Evolutionary conservation across 1,140 invertebrate species (phyloP), one percentile per base, ranked within the genome.

Genomic region (Danaus melanippus): DNA sequence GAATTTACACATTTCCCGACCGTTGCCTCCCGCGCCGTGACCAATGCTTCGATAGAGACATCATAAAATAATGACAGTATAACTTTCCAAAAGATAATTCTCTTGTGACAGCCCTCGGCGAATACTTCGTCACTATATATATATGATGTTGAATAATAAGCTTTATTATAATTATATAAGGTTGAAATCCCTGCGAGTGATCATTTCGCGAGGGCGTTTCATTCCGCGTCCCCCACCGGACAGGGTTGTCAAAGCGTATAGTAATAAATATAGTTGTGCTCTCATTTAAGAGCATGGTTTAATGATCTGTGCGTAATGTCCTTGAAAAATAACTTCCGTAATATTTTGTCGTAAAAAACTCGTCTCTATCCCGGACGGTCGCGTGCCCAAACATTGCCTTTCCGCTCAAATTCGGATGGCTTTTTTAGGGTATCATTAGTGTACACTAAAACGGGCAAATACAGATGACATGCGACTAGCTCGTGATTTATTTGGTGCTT

Each of bases 11-110:
- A 65, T 69, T 67, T 70, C 65, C 64, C 58, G 62, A 12, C 50
- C 66, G 61, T 46, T 64, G 66, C 62, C 50, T 67, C 71, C 66
- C 53, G 64, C 66, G 71, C 60, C 72, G 69, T 69, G 74, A 61
- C 79, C 69, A 67, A 76, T 71, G 55, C 60, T 53, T 56, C 71
- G 71, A 80, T 81, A 73, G 76, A 81, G 76, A 79, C 66, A 61
- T 84, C 80, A 79, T 81, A 84, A 81, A 79, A 76, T 81, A 79
- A 84, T 81, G 68, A 78, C 74, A 66, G 61, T 69, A 71, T 64
- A 62, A 71, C 69, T 76, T 76, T 74, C 66, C 70, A 68, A 60
- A 53, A 70, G 62, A 75, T 71, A 59, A 74, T 75, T 74, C 64
- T 67, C 53, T 53, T 51, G 21, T 66, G 60, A 74, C 70, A 73